Evolutionary conservation across 2,113 vertebrate species (phyloP).

Genomic region (Nesogale talazaci): DNA sequence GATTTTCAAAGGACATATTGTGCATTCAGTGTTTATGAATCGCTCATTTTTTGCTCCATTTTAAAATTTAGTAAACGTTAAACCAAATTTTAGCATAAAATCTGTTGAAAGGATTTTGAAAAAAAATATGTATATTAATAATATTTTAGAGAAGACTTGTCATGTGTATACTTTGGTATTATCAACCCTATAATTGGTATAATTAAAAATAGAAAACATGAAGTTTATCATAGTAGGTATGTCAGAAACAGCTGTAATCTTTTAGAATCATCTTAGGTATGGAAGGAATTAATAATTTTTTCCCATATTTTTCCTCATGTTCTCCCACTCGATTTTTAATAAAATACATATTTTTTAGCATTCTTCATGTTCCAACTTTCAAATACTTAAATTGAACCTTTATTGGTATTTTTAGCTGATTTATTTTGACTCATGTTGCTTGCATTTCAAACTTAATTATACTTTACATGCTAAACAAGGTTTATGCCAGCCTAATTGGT

Average conservation of each 20-base stretch:
- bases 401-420: slow-evolving; percentile 58
- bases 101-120: too few relatives aligned
- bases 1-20: not conserved
- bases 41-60: slow-evolving; percentile 5
- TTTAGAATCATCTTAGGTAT: slow-evolving; percentile 38
- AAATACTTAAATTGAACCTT: slow-evolving; percentile 49
- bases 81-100: too few relatives aligned
- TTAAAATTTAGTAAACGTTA: slow-evolving; percentile 12
- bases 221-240: slow-evolving; percentile 44
- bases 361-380: slow-evolving; percentile 65
- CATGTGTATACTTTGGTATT: slow-evolving; percentile 31
- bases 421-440: slow-evolving; percentile 64
- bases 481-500: slow-evolving; percentile 86
- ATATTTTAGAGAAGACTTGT: not conserved
- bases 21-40: slow-evolving; percentile 35
- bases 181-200: slow-evolving; percentile 40
- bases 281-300: slow-evolving; percentile 46
- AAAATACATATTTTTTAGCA: slow-evolving; percentile 20
- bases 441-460: slow-evolving; percentile 81
- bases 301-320: slow-evolving; percentile 27
- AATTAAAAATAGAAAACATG: not conserved
- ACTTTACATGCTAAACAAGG: slow-evolving; percentile 84
- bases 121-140: too few relatives aligned
- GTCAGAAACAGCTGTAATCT: slow-evolving; percentile 33
- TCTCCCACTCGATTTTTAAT: not conserved